Base-by-base conservation (phyloP, 1,140 invertebrate species). In the Xylocopa sonorina region DNA sequence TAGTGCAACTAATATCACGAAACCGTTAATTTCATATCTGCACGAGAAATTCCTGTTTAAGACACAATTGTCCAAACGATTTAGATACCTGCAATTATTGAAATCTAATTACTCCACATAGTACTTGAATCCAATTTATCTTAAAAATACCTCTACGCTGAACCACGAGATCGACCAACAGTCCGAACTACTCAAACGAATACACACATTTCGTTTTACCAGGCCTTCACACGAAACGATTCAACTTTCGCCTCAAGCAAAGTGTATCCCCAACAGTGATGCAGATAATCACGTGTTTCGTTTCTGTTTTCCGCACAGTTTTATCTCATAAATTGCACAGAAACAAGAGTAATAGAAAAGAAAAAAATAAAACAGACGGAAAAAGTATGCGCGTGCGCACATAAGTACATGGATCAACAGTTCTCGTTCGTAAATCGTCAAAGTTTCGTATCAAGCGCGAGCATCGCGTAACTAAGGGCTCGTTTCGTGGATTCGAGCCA, bases 401-500 rank as follows among this genome's bases (percentile, higher is more conserved):
- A 57, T 6, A 5, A 4, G 18, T 3, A 9, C 24, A 14, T 16
- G 10, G 24, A 60, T 60, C 29, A 18, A 0, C 34, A n/a, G n/a
- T 62, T 24, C 3, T 21, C 12, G 34, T 43, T 41, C 34, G 62
- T 21, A 43, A 63, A 63, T 60, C 34, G 60, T 27, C 2, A 14
- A 27, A 63, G 62, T 43, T 41, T 4, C 16, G 16, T 43, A 63
- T 27, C 24, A 16, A 43, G 16, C 34, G 34, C 0, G 0, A 41
- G 14, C 34, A 43, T 63, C 60, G 38, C 38, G 38, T 18, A 63
- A 43, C 41, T 83, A 81, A 77, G 78, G 67, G 51, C 55, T 64
- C 43, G 62, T 84, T 80, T 84, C 53, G 68, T 81, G 82, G 83
- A 84, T 81, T 73, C 72, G 32, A 84, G 83, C 67, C 84, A 87